phyloP scores from a whole-genome alignment of 2,888 invertebrate species.

The Rhamnusium bicolor region DNA sequence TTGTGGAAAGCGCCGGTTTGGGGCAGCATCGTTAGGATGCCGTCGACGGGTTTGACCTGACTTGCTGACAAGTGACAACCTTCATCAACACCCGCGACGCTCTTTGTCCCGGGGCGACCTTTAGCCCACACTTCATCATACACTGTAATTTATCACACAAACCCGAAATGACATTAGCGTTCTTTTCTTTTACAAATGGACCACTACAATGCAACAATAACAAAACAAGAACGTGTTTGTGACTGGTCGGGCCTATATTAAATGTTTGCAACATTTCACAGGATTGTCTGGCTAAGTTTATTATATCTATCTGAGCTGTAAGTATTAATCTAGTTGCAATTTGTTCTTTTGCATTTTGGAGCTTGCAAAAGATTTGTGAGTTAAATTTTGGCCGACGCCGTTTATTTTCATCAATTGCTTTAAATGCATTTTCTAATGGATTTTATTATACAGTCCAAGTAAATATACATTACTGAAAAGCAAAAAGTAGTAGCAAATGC shows the following conservation, averaged over 20 bases:
- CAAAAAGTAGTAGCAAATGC: too few relatives aligned
- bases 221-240: not conserved
- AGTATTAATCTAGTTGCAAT: not conserved
- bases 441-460: too few relatives aligned
- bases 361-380: too few relatives aligned
- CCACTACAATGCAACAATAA: constrained; percentile 37
- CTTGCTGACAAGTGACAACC: constrained; percentile 62
- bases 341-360: too few relatives aligned
- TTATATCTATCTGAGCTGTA: not conserved
- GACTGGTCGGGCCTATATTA: not conserved
- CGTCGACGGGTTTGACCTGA: constrained; percentile 34
- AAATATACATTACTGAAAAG: too few relatives aligned
- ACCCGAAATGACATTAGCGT: constrained; percentile 51
- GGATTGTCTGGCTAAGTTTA: not conserved
- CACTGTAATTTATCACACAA: constrained; percentile 56
- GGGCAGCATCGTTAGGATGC: constrained; percentile 42
- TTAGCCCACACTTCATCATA: constrained; percentile 60
- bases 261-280: not conserved
- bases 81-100: constrained; percentile 59
- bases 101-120: constrained; percentile 58
- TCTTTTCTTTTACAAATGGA: constrained; percentile 54
- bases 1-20: constrained; percentile 38
- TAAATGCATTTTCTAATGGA: too few relatives aligned
- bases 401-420: too few relatives aligned
- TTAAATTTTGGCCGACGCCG: too few relatives aligned